A percentile compares a stretch with the other conserved stretches of the same genome.
phyloP scores from a whole-genome alignment of 2,888 invertebrate species.

The Crioceris asparagi region DNA sequence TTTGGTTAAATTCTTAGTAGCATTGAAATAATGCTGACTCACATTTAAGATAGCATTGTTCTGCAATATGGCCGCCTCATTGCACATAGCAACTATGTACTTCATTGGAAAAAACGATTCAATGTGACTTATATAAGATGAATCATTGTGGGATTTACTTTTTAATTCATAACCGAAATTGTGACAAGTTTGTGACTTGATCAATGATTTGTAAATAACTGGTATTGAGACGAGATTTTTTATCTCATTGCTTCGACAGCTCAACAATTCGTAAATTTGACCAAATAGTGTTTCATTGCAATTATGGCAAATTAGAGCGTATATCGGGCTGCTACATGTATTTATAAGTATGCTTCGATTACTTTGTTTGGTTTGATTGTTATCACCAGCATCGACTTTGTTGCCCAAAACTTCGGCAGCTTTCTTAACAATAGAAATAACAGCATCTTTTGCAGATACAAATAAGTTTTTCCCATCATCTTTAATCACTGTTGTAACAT shows the following conservation, averaged over 20 bases:
- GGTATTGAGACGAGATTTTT: constrained; percentile 49
- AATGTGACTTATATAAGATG: constrained; percentile 22
- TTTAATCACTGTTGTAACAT: constrained; percentile 4
- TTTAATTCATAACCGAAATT: constrained; percentile 51
- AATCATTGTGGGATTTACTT: background rate
- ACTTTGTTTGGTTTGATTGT: too few species aligned
- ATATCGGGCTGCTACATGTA: constrained; percentile 61
- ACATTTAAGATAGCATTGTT: constrained; percentile 55
- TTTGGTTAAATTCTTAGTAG: constrained; percentile 19
- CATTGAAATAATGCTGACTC: constrained; percentile 37
- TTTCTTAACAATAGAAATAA: constrained; percentile 84
- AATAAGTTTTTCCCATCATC: constrained; percentile 53
- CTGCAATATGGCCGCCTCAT: constrained; percentile 57
- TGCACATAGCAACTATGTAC: constrained; percentile 59
- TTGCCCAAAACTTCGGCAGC: constrained; percentile 79
- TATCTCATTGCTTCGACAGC: constrained; percentile 55
- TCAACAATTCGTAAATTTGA: constrained; percentile 59
- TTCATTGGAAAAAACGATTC: constrained; percentile 54
- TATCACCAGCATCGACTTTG: constrained; percentile 38
- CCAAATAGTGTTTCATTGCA: constrained; percentile 62
- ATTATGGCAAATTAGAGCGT: constrained; percentile 61
- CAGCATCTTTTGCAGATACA: constrained; percentile 81
- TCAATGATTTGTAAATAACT: constrained; percentile 50
- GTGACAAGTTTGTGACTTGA: constrained; percentile 50
- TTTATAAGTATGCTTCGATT: constrained; percentile 35